Evolutionary conservation across 2,888 invertebrate species (phyloP).

Genomic region (Homarus gammarus): DNA sequence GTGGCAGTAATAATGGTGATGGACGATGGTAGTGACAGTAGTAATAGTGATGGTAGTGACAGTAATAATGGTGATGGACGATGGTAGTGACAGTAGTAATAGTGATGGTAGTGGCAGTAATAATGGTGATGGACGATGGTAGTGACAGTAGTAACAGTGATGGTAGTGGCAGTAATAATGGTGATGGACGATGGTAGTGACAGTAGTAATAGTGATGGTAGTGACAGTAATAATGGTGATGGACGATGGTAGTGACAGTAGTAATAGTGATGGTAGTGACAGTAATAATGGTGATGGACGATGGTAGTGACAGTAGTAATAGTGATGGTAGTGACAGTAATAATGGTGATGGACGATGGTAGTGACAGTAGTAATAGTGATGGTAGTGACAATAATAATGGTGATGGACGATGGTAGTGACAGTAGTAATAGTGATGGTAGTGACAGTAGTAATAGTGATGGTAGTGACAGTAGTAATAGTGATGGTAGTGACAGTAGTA

Average conservation of each 20-base stretch:
- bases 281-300: no score
- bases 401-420: background rate
- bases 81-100: background rate
- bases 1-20: background rate
- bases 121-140: no score
- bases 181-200: no score
- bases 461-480: constrained; percentile 4
- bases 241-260: background rate
- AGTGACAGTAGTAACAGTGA: constrained; percentile 2
- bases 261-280: no score
- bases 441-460: no score
- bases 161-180: background rate
- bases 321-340: background rate
- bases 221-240: constrained; percentile 3
- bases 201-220: no score
- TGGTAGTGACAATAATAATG: constrained; percentile 7
- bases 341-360: no score
- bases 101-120: no score
- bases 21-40: no score
- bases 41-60: no score
- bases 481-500: background rate
- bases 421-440: no score
- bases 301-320: constrained; percentile 9
- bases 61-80: background rate
- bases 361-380: no score